Evolutionary conservation across 2,888 invertebrate species (phyloP).

Genomic region (Amblyjoppa proteus): DNA sequence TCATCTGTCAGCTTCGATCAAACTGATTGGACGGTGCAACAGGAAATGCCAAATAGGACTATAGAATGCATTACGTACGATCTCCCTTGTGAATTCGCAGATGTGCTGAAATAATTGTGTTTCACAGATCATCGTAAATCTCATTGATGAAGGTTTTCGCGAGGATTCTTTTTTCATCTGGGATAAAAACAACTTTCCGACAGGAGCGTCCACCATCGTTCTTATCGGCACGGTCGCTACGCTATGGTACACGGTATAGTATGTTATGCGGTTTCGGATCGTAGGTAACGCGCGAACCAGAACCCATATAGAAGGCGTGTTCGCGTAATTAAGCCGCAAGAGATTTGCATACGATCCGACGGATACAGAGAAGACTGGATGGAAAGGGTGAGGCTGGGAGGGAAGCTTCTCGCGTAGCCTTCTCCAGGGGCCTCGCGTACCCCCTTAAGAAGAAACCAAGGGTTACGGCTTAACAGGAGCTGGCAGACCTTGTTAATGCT

Average conservation of each 20-base stretch:
- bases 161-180: slow-evolving; percentile 4
- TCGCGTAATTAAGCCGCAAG: slow-evolving; percentile 84
- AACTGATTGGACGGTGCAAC: not conserved
- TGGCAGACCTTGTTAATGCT: slow-evolving; percentile 78
- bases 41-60: not conserved
- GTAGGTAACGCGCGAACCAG: slow-evolving; percentile 80
- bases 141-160: slow-evolving; percentile 27
- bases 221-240: slow-evolving; percentile 44
- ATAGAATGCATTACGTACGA: not conserved
- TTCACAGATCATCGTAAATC: not conserved
- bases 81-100: not conserved
- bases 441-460: slow-evolving; percentile 76
- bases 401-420: slow-evolving; percentile 56
- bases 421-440: slow-evolving; percentile 44
- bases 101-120: not conserved
- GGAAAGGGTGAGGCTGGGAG: slow-evolving; percentile 18
- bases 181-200: slow-evolving; percentile 52
- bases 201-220: slow-evolving; percentile 44
- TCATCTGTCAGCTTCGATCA: not conserved
- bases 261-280: slow-evolving; percentile 75
- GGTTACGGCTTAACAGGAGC: slow-evolving; percentile 71
- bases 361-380: slow-evolving; percentile 72
- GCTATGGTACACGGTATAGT: slow-evolving; percentile 49
- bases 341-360: slow-evolving; percentile 84
- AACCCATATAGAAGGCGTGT: slow-evolving; percentile 81